Conservation (phyloP, 2,888 invertebrate species). For the Megaustenia siamemsis region DNA sequence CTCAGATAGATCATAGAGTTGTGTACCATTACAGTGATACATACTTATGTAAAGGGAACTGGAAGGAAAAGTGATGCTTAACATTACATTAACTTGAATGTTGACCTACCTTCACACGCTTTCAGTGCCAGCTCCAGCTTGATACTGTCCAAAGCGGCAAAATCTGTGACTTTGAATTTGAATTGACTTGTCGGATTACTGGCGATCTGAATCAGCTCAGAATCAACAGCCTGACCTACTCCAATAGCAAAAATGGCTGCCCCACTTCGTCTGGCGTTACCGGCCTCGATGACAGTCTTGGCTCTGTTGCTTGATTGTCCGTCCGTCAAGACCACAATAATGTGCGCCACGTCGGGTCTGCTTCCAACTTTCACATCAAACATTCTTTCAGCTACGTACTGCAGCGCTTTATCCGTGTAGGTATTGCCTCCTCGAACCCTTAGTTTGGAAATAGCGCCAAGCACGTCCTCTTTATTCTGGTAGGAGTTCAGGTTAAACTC, state of each 20-base stretch:
- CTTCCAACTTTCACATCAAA: conserved; percentile 59
- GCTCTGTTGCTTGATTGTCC: conserved; percentile 64
- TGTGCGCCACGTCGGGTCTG: conserved; percentile 62
- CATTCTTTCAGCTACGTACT: conserved; percentile 63
- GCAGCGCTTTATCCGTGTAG: conserved; percentile 68
- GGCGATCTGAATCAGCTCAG: conserved; percentile 72
- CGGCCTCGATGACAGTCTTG: conserved; percentile 38
- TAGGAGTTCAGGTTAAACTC: conserved; percentile 64
- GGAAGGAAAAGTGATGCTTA: too few relatives aligned
- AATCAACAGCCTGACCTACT: conserved; percentile 71
- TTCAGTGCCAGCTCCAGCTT: conserved; percentile 72
- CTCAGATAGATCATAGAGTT: too few relatives aligned
- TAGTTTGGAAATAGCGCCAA: conserved; percentile 58
- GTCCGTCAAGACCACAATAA: conserved; percentile 76
- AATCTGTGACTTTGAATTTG: conserved; percentile 73
- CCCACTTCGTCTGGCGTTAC: conserved; percentile 55
- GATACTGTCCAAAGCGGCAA: conserved; percentile 70
- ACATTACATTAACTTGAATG: too few relatives aligned
- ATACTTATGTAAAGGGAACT: too few relatives aligned
- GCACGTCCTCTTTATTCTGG: conserved; percentile 54
- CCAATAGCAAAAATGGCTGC: conserved; percentile 76
- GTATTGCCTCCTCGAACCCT: conserved; percentile 61
- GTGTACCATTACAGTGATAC: too few relatives aligned
- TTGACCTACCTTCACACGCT: conserved; percentile 64
- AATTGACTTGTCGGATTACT: conserved; percentile 69